These are phyloP conservation scores for Steromphala cineraria DNA, from an alignment of 2,888 invertebrate species.

Conservation along the genomic window DNA sequence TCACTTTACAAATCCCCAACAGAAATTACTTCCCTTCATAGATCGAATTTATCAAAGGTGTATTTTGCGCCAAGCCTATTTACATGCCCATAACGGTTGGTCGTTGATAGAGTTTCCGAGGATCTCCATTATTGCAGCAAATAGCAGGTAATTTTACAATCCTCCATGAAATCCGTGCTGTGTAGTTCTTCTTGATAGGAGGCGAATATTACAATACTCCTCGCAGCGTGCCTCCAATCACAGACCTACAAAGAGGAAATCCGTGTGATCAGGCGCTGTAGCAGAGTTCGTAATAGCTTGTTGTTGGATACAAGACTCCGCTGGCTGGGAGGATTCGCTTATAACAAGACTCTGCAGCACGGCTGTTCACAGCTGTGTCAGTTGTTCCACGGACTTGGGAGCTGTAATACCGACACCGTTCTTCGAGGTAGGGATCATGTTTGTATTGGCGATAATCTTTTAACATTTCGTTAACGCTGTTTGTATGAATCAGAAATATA, in stretches of 20 bases:
- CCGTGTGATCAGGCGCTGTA: neutral
- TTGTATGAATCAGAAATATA: too few relatives aligned
- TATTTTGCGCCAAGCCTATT: neutral
- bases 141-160: slow-evolving; percentile 9
- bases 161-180: neutral
- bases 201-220: neutral
- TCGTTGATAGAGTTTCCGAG: slow-evolving; percentile 1
- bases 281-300: neutral
- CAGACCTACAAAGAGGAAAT: neutral
- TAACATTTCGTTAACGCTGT: too few relatives aligned
- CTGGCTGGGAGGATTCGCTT: too few relatives aligned
- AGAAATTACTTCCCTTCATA: neutral
- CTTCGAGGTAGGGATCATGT: too few relatives aligned
- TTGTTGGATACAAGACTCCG: neutral
- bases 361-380: too few relatives aligned
- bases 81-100: neutral
- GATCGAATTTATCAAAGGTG: neutral
- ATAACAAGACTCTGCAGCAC: too few relatives aligned
- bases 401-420: too few relatives aligned
- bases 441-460: too few relatives aligned
- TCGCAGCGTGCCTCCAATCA: slow-evolving; percentile 2
- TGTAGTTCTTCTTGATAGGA: neutral
- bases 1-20: neutral
- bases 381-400: too few relatives aligned
- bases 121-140: neutral